Base-by-base conservation (phyloP, 2,797 vertebrate species). In the Fistularia tabacaria region DNA sequence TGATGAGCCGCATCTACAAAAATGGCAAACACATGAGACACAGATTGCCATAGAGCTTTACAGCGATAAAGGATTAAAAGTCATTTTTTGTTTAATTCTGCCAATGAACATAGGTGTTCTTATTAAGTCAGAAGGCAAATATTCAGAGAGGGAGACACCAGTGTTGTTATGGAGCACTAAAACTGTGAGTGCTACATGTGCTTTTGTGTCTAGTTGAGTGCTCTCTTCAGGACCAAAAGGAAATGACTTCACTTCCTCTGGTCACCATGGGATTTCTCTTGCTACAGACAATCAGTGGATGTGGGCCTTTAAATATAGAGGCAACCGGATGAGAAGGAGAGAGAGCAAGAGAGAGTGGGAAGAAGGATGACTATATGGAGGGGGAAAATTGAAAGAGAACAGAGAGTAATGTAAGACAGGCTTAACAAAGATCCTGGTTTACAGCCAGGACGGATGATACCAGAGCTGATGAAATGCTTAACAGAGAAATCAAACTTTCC, bases 241-340 rank as follows among this genome's bases (percentile, higher is more conserved):
- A 88, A 87, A 84, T 91, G 77, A 90, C 69, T 68, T 92, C 89
- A 92, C 84, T 92, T 92, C 91, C 90, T 90, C 55, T 81, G 85
- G 74, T 71, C 72, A 61, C 58, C 66, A 25, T 78, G 86, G 83
- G 87, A 85, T 82, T 87, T 85, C 77, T 89, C 74, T 50, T 79
- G 66, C 83, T 58, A 58, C 65, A 81, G 81, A 90, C 90, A 91
- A 92, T 89, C 73, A 88, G 78, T 88, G 87, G 87, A 90, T 89
- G 84, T 77, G 50, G 74, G 54, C 44, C 68, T 83, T 85, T 64
- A 76, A 84, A 75, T 56, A 62, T 1, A 51, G 49, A 64, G 54
- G 51, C 36, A 11, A 42, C 15, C 13, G 48, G 73, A 37, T 36
- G 36, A 62, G 55, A 50, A 36, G 57, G 13, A 46, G 46, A 12